Evolutionary conservation across 2,888 invertebrate genomes (phyloP).

Genomic region (Entomobrya multifasciata): DNA sequence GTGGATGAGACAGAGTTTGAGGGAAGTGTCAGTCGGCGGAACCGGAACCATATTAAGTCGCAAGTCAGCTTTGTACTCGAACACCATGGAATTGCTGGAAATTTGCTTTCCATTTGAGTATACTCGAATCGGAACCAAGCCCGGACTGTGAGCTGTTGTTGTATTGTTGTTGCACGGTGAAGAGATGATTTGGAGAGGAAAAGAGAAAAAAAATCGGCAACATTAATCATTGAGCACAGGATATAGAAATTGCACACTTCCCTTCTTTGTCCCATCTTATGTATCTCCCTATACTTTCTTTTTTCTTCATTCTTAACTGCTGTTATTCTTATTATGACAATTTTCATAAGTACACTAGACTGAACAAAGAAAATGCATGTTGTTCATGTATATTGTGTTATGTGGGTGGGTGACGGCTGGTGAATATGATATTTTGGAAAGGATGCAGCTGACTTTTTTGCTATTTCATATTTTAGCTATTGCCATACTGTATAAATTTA

Average conservation of each 20-base stretch:
- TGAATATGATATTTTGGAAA: slow-evolving; percentile 8
- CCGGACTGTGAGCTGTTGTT: slow-evolving; percentile 79
- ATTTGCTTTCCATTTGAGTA: slow-evolving; percentile 80
- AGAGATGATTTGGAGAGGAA: slow-evolving; percentile 12
- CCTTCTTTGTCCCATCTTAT: slow-evolving; percentile 31
- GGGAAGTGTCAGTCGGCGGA: slow-evolving; percentile 79
- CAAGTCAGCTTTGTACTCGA: slow-evolving; percentile 80
- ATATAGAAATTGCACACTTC: slow-evolving; percentile 65
- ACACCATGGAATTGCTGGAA: slow-evolving; percentile 80
- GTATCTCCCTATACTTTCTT: background rate
- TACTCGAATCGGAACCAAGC: slow-evolving; percentile 79
- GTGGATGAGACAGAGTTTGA: slow-evolving; percentile 80
- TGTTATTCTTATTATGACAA: background rate
- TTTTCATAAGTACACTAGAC: background rate
- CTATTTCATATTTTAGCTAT: slow-evolving; percentile 21
- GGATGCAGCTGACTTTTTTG: slow-evolving; percentile 58
- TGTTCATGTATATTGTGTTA: too few relatives aligned
- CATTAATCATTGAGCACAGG: slow-evolving; percentile 62
- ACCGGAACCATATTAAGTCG: slow-evolving; percentile 78
- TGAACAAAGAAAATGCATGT: background rate
- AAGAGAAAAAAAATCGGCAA: slow-evolving; percentile 39
- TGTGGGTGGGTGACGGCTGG: slow-evolving; percentile 33
- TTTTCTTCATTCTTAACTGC: background rate
- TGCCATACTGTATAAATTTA: too few relatives aligned
- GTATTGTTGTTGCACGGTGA: slow-evolving; percentile 43